Conservation (phyloP, 2,888 invertebrate genomes). For the Eristalinus sepulchralis region DNA sequence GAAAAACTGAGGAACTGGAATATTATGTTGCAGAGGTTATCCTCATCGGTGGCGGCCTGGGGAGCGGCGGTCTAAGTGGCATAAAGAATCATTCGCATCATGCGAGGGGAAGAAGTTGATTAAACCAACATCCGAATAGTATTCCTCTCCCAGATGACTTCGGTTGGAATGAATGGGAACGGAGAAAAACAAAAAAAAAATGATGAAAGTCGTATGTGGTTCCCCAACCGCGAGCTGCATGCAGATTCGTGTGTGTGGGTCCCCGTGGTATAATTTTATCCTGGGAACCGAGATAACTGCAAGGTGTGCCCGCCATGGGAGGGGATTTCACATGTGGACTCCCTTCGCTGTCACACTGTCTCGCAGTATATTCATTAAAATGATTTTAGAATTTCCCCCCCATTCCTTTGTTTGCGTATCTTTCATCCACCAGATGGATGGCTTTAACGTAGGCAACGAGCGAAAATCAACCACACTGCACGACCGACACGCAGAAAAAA, state of each 20-base stretch:
- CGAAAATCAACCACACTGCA: not conserved
- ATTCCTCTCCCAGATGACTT: conserved; percentile 27
- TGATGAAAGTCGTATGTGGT: conserved; percentile 43
- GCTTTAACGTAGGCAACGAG: not conserved
- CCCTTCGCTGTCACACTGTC: not conserved
- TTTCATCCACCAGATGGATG: conserved; percentile 8
- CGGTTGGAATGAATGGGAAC: conserved; percentile 16
- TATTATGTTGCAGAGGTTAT: conserved; percentile 47
- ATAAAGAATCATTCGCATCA: conserved; percentile 47
- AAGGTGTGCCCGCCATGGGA: conserved; percentile 27
- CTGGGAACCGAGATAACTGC: conserved; percentile 11
- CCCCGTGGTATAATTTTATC: not conserved
- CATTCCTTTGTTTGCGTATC: not conserved
- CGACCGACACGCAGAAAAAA: not conserved
- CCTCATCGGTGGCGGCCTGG: conserved; percentile 13
- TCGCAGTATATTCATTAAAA: conserved; percentile 48
- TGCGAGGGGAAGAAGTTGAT: conserved; percentile 46
- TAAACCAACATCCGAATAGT: conserved; percentile 50
- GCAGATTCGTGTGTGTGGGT: not conserved
- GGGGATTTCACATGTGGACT: conserved; percentile 26
- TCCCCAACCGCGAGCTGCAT: conserved; percentile 5
- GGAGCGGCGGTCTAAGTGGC: conserved; percentile 44
- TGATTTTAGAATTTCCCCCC: conserved; percentile 32
- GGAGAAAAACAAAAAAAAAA: conserved; percentile 17
- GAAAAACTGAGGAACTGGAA: conserved; percentile 38